Evolutionary conservation across 2,888 invertebrate species (phyloP).

Genomic region (Xiphydria camelus): DNA sequence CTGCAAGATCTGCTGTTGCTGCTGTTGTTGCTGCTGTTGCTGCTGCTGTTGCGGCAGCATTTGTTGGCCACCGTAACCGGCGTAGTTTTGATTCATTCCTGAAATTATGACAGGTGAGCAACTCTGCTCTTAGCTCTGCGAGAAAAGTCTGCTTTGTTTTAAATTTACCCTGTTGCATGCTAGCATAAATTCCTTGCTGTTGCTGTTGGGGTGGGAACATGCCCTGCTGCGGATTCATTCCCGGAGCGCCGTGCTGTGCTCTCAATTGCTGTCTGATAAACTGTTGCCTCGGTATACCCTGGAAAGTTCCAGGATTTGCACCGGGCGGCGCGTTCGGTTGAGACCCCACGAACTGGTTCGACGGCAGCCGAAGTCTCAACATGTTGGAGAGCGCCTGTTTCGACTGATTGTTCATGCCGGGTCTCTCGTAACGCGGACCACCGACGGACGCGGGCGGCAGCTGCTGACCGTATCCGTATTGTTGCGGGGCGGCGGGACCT

Average conservation of each 20-base stretch:
- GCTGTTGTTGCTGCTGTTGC: slow-evolving; percentile 34
- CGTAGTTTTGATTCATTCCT: slow-evolving; percentile 68
- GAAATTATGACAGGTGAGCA: slow-evolving; percentile 40
- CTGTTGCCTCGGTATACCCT: slow-evolving; percentile 56
- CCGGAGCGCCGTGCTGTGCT: slow-evolving; percentile 56
- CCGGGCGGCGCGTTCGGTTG: slow-evolving; percentile 46
- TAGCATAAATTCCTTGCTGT: slow-evolving; percentile 61
- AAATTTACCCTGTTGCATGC: slow-evolving; percentile 64
- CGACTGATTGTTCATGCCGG: slow-evolving; percentile 68
- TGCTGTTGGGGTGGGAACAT: slow-evolving; percentile 60
- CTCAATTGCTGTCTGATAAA: slow-evolving; percentile 56
- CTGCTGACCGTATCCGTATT: slow-evolving; percentile 61
- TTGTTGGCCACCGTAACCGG: slow-evolving; percentile 63
- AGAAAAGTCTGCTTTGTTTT: slow-evolving; percentile 43
- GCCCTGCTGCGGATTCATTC: slow-evolving; percentile 57
- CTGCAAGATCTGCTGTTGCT: slow-evolving; percentile 40
- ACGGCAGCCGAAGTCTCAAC: slow-evolving; percentile 76
- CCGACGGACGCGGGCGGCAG: slow-evolving; percentile 52
- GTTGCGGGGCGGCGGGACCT: slow-evolving; percentile 48
- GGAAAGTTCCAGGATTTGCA: slow-evolving; percentile 50
- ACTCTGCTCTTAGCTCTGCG: not conserved
- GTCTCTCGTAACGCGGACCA: slow-evolving; percentile 56
- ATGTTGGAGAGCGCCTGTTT: slow-evolving; percentile 87
- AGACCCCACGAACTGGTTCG: slow-evolving; percentile 58
- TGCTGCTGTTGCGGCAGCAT: slow-evolving; percentile 51